Percentiles rank a stretch among this genome's conserved stretches.
These are phyloP conservation scores for Macrosteles quadrilineatus DNA, from an alignment of 1,140 invertebrate genomes.

Conservation along the genomic window DNA sequence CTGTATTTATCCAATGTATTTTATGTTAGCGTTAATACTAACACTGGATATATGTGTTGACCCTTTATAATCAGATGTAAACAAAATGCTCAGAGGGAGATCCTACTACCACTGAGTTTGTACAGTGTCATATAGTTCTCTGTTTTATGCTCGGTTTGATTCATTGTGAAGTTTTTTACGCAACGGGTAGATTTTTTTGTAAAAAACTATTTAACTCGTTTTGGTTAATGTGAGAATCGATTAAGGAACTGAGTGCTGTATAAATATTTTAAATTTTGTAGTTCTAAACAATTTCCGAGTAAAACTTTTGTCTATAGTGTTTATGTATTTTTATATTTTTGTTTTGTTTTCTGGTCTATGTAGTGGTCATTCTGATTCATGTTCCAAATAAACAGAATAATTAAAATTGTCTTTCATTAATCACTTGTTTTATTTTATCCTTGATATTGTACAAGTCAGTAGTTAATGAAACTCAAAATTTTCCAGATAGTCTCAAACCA, in stretches of 20 bases:
- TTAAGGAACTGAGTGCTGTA: background rate
- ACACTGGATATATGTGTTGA: background rate
- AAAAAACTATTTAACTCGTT: background rate
- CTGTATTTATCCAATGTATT: slow-evolving; percentile 23
- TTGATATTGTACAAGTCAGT: too few species aligned
- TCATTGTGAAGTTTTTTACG: background rate
- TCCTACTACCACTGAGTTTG: background rate
- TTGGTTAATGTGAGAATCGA: background rate
- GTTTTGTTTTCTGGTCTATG: slow-evolving; percentile 9
- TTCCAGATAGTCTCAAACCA: too few species aligned
- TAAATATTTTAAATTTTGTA: slow-evolving; percentile 23
- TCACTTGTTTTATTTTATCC: background rate
- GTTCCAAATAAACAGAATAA: slow-evolving; percentile 28
- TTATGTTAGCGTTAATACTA: slow-evolving; percentile 24
- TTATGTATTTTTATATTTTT: slow-evolving; percentile 24
- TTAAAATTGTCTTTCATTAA: slow-evolving; percentile 27
- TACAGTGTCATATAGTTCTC: background rate
- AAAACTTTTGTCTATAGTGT: slow-evolving; percentile 19
- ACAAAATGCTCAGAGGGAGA: slow-evolving; percentile 1
- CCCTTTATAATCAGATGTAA: background rate
- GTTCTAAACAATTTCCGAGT: slow-evolving; percentile 16
- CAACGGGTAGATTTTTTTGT: background rate
- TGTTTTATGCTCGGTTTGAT: background rate
- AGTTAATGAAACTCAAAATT: too few species aligned
- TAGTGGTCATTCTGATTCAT: slow-evolving; percentile 23